A percentile compares a stretch with the other conserved stretches of the same genome.
These are phyloP conservation scores for Glyptemys insculpta DNA, from an alignment of 2,797 vertebrate species.

Conservation along the genomic window DNA sequence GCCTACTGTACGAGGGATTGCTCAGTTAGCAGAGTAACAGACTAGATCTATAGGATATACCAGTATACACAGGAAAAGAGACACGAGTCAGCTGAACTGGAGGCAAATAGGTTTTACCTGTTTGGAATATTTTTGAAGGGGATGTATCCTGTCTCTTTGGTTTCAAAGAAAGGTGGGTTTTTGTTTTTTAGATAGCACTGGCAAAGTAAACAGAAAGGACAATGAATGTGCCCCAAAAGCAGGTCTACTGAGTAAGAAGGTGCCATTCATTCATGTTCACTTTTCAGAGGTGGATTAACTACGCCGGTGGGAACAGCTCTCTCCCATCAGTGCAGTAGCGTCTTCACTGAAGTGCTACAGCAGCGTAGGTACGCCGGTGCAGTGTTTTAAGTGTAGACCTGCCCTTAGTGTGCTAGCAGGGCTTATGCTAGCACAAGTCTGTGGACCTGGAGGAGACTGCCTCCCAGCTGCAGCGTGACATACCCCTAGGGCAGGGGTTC, in stretches of 20 bases:
- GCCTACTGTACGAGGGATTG: background rate
- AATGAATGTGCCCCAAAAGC: background rate
- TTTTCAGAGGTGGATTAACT: background rate
- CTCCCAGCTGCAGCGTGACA: too few species aligned
- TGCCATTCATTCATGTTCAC: background rate
- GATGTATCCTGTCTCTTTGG: background rate
- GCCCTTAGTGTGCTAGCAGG: too few species aligned
- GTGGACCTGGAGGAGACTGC: too few species aligned
- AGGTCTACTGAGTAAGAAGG: background rate
- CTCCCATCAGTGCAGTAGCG: too few species aligned
- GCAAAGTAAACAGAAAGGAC: background rate
- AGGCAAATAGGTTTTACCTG: background rate
- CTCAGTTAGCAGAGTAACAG: background rate
- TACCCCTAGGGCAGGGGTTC: too few species aligned
- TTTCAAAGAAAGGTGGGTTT: background rate
- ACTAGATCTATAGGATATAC: background rate
- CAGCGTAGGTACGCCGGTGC: too few species aligned
- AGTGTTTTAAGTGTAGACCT: too few species aligned
- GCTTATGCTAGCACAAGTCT: too few species aligned
- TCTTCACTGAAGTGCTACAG: too few species aligned
- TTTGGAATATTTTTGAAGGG: background rate
- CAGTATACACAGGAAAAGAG: background rate
- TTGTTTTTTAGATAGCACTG: background rate
- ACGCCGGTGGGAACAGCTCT: too few species aligned
- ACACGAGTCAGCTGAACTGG: background rate